Evolutionary conservation across 2,113 vertebrate genomes (phyloP).

Genomic region (Tragelaphus scriptus): DNA sequence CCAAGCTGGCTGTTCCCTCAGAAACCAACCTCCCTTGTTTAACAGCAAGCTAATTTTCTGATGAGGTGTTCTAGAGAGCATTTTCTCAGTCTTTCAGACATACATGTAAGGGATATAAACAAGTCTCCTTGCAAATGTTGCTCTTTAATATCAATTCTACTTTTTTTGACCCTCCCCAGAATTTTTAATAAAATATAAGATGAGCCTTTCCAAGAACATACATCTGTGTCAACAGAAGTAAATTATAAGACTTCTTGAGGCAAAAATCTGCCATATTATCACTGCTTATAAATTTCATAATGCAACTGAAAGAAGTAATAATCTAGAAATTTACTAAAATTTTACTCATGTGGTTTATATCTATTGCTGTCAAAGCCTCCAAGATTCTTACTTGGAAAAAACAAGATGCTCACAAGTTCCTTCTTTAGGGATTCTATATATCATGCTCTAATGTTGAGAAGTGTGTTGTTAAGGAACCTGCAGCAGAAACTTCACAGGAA

Average conservation of each 20-base stretch:
- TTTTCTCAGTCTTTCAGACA: neutral
- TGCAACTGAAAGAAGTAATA: neutral
- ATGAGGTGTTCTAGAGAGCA: neutral
- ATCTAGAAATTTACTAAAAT: neutral
- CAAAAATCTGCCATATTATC: neutral
- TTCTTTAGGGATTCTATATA: neutral
- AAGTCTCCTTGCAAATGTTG: neutral
- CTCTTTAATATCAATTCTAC: neutral
- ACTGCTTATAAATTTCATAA: neutral
- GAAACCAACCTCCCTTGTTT: neutral
- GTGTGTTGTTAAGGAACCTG: neutral
- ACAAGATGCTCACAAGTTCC: neutral
- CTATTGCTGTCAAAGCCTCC: neutral
- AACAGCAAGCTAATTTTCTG: neutral
- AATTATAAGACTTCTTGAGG: neutral
- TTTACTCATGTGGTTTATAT: neutral
- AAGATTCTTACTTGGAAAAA: neutral
- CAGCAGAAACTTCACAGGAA: neutral
- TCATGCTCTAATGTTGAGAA: neutral
- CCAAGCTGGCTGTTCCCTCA: neutral
- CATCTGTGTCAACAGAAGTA: neutral
- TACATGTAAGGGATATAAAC: neutral
- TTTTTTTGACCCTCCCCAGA: neutral
- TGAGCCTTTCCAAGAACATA: neutral
- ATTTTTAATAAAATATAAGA: neutral